A percentile compares a stretch with the other conserved stretches of the same genome.
These are phyloP conservation scores for Lithobius niger DNA, from an alignment of 1,140 invertebrate species.

Conservation along the genomic window DNA sequence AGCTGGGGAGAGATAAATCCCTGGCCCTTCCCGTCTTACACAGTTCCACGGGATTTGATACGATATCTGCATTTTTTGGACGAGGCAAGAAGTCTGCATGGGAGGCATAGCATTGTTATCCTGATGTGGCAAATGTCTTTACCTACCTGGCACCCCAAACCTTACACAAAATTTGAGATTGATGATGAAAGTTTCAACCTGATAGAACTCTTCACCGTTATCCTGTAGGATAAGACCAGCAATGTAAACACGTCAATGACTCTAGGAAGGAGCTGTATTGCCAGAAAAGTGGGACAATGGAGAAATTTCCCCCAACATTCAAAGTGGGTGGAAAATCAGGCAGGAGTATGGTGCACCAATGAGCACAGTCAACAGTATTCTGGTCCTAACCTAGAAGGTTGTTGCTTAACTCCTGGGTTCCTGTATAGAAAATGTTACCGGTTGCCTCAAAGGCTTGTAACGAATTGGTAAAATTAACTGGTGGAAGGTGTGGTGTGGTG, in stretches of 20 bases:
- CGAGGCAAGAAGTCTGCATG: background rate
- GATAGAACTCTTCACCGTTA: background rate
- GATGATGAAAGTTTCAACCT: background rate
- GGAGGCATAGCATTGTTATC: background rate
- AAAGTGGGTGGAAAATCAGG: background rate
- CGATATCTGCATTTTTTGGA: slow-evolving; percentile 1
- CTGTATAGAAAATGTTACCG: background rate
- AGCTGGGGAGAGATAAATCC: slow-evolving; percentile 9
- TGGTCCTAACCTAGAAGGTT: background rate
- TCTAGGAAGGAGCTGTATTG: background rate
- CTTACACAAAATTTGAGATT: background rate
- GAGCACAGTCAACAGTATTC: background rate
- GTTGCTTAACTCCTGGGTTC: background rate
- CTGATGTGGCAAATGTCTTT: background rate
- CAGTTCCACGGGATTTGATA: slow-evolving; percentile 8
- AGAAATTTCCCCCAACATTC: too few relatives aligned
- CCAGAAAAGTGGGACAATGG: background rate
- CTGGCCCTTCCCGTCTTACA: slow-evolving; percentile 10
- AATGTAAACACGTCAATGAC: background rate
- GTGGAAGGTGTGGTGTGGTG: too few relatives aligned
- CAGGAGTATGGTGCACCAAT: too few relatives aligned
- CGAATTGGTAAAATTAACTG: background rate
- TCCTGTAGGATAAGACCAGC: background rate
- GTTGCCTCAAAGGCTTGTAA: background rate
- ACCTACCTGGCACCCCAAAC: too few relatives aligned